A percentile compares a stretch with the other conserved stretches of the same genome.
Evolutionary conservation across 2,888 invertebrate genomes (phyloP).

Genomic region (Phaonia tiefii): DNA sequence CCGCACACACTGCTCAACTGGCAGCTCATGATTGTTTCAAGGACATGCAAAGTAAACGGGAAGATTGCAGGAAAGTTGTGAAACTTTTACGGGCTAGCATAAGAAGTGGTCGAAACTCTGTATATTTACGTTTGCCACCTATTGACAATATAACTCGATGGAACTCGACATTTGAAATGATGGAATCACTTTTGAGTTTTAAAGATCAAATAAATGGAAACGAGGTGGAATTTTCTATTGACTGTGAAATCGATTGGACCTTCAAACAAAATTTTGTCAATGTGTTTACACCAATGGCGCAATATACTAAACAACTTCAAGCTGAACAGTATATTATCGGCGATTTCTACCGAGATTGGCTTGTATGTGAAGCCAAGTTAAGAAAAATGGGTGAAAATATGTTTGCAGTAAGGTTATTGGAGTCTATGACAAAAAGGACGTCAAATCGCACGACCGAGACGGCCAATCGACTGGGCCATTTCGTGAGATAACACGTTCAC

Average conservation of each 20-base stretch:
- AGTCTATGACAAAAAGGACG: slow-evolving; percentile 10
- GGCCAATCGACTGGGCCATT: no score
- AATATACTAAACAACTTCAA: slow-evolving; percentile 1
- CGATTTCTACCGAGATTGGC: no score
- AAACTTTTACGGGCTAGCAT: not conserved
- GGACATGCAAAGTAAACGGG: not conserved
- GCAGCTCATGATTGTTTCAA: not conserved
- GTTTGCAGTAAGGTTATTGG: not conserved
- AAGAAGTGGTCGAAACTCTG: not conserved
- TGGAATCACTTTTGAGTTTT: no score
- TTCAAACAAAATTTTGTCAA: slow-evolving; percentile 1
- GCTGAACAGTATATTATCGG: no score
- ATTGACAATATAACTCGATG: slow-evolving; percentile 15
- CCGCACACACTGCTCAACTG: no score
- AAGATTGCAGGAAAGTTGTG: not conserved
- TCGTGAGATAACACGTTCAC: no score
- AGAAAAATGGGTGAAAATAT: not conserved
- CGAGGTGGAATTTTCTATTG: slow-evolving; percentile 9
- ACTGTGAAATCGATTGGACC: slow-evolving; percentile 18
- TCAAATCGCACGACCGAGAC: no score
- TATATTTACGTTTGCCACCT: slow-evolving; percentile 13
- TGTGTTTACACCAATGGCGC: no score
- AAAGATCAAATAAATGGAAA: not conserved
- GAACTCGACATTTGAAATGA: no score
- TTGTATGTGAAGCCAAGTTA: no score